These are phyloP conservation scores for Cydia pomonella DNA, from an alignment of 1,140 invertebrate species.

Conservation along the genomic window DNA sequence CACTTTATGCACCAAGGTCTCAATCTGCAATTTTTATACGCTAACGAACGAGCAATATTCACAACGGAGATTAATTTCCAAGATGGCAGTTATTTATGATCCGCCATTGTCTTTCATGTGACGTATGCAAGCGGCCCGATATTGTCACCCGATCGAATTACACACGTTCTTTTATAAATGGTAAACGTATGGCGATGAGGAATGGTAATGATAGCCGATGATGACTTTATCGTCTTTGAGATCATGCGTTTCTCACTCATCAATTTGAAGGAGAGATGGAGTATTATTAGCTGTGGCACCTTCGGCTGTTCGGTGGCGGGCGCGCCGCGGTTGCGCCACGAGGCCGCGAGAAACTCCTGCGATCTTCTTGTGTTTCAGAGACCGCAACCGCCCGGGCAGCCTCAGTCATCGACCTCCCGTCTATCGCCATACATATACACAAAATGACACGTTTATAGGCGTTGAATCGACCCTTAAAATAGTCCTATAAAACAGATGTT, in stretches of 20 bases:
- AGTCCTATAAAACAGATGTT: slow-evolving; percentile 54
- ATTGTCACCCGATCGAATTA: slow-evolving; percentile 61
- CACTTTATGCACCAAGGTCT: slow-evolving; percentile 68
- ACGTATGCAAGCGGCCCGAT: slow-evolving; percentile 56
- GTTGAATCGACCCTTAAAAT: slow-evolving; percentile 54
- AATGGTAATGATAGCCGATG: slow-evolving; percentile 5
- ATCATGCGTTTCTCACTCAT: slow-evolving; percentile 9
- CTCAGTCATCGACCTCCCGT: slow-evolving; percentile 66
- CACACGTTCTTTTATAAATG: slow-evolving; percentile 36
- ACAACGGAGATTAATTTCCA: slow-evolving; percentile 75
- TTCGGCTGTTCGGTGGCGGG: not conserved
- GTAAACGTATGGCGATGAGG: not conserved
- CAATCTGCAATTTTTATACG: slow-evolving; percentile 74
- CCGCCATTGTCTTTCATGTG: slow-evolving; percentile 72
- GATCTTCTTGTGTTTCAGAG: slow-evolving; percentile 69
- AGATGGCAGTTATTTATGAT: slow-evolving; percentile 77
- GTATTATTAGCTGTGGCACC: slow-evolving; percentile 10
- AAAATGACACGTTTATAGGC: slow-evolving; percentile 54
- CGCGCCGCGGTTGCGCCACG: slow-evolving; percentile 37
- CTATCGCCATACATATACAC: slow-evolving; percentile 48
- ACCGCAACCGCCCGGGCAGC: slow-evolving; percentile 57
- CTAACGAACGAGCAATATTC: slow-evolving; percentile 62
- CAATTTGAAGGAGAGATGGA: slow-evolving; percentile 8
- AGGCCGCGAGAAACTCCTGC: slow-evolving; percentile 55
- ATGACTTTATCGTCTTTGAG: slow-evolving; percentile 16